Evolutionary conservation across 2,888 invertebrate genomes (phyloP), one percentile per base, ranked within the genome.

Genomic region (Drosophila putrida): DNA sequence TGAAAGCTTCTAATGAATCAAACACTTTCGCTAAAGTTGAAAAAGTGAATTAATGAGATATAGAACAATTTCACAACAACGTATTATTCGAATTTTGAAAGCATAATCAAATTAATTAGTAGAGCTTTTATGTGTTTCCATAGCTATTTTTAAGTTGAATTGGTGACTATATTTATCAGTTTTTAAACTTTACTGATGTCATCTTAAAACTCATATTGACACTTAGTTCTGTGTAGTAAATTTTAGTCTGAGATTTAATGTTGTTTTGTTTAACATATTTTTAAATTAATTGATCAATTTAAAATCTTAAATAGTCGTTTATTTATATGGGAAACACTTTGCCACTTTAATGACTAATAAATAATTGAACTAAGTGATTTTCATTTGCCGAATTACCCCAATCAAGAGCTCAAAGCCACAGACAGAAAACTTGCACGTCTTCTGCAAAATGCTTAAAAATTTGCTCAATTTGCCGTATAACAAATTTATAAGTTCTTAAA

Each of bases 401-500:
- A 61, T 60, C 60, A 67, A 43, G 49, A 54, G 31, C 57, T 39
- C 9, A 5, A 65, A 43, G 44, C 33, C 25, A 47, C 59, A 62
- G n/a, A 47, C 59, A 62, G n/a, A 25, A 44, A 44, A 43, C 53
- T 72, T 71, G 59, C 59, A 71, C 66, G 61, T 62, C 35, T 41
- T 33, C 20, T 25, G 25, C 35, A 50, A 61, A 46, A 55, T 53
- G 57, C 58, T 77, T 62, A 69, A 75, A 73, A 68, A 66, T 73
- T 57, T 78, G 67, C 71, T 66, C 77, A 77, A 79, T 81, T 81
- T 83, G 71, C 54, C 66, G 57, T 59, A 62, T 64, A 68, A 73
- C 59, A 77, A 69, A 81, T 77, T 70, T 77, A 71, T 72, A 82
- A 75, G 77, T 63, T 64, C 41, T 25, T 13, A 47, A 13, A 46